These are phyloP conservation scores for Labroides dimidiatus DNA, from an alignment of 2,797 vertebrate genomes.

Conservation along the genomic window DNA sequence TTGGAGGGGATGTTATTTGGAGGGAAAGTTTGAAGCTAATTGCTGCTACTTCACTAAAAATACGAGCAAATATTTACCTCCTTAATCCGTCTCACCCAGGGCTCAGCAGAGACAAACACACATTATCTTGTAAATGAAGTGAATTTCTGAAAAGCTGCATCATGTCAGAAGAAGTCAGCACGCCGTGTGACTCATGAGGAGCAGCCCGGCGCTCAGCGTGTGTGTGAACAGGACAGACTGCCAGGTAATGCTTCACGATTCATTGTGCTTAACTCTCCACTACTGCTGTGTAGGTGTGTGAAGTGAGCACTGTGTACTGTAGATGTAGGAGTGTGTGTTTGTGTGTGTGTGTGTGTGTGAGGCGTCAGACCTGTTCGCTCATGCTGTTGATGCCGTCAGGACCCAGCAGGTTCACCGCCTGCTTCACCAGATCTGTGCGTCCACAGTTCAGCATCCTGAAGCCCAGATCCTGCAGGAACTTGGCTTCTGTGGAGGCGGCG, in stretches of 20 bases:
- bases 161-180: background rate
- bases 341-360: constrained; percentile 20
- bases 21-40: too few relatives aligned
- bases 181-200: constrained; percentile 38
- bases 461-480: constrained; percentile 86
- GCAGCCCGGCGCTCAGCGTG: constrained; percentile 38
- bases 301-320: constrained; percentile 1
- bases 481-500: constrained; percentile 84
- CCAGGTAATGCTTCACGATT: constrained; percentile 35
- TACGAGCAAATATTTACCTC: too few relatives aligned
- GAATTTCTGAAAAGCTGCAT: constrained; percentile 1
- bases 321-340: constrained; percentile 21
- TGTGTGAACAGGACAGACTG: constrained; percentile 17
- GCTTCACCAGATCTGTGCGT: constrained; percentile 85
- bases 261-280: constrained; percentile 11
- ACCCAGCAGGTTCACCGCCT: constrained; percentile 85
- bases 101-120: constrained; percentile 10
- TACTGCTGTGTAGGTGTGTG: constrained; percentile 22
- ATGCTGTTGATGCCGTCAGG: constrained; percentile 87
- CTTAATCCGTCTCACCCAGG: background rate
- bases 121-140: constrained; percentile 7
- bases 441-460: constrained; percentile 89
- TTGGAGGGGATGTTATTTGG: too few relatives aligned
- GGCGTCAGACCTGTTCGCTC: constrained; percentile 83
- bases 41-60: too few relatives aligned